Percentiles rank a stretch among this genome's conserved stretches.
phyloP scores from a whole-genome alignment of 2,888 invertebrate species.

The Aplocera efformata region DNA sequence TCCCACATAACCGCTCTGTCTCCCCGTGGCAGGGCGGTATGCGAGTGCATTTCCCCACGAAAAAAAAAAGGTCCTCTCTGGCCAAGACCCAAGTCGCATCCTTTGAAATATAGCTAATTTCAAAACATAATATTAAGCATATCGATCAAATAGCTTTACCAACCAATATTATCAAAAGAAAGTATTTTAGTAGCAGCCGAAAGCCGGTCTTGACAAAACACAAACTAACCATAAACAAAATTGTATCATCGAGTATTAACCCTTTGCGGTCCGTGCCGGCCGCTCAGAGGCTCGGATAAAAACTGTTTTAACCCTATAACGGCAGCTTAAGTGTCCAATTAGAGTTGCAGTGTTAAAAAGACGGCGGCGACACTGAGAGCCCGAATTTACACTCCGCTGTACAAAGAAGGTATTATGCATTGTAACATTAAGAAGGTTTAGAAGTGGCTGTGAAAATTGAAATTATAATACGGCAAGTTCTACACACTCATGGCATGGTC shows the following conservation, averaged over 20 bases:
- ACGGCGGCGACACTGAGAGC: constrained; percentile 69
- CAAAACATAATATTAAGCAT: no score
- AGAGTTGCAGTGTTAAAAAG: constrained; percentile 75
- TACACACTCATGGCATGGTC: no score
- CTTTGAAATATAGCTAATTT: no score
- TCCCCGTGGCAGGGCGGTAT: no score
- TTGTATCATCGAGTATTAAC: constrained; percentile 23
- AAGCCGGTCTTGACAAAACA: no score
- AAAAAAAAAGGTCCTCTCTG: no score
- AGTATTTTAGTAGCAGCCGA: no score
- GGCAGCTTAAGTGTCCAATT: constrained; percentile 74
- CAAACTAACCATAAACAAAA: constrained; percentile 7
- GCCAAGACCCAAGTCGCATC: no score
- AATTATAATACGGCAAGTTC: not conserved
- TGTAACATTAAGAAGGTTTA: constrained; percentile 36
- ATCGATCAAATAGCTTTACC: no score
- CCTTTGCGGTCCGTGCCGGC: constrained; percentile 56
- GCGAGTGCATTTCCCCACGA: no score
- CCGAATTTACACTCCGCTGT: constrained; percentile 68
- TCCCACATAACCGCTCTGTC: no score
- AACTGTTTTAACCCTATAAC: constrained; percentile 62
- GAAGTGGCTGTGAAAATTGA: constrained; percentile 25
- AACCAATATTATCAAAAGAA: no score
- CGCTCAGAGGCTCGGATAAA: constrained; percentile 59
- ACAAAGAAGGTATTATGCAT: constrained; percentile 69